These are phyloP conservation scores for Wasmannia auropunctata DNA, from an alignment of 1,140 invertebrate species.

Conservation along the genomic window DNA sequence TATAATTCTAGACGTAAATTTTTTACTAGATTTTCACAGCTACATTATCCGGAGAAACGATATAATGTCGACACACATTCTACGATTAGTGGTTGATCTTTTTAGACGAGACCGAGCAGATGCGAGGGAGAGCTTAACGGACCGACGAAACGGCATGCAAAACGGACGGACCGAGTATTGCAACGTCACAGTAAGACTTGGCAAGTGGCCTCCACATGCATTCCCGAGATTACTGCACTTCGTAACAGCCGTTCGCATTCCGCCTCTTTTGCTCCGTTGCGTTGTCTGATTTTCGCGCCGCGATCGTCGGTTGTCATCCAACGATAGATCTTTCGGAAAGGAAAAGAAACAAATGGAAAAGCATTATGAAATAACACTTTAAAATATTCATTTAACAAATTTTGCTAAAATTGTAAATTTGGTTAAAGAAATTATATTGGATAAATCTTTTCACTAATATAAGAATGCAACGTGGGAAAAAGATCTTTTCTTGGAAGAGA, in stretches of 20 bases:
- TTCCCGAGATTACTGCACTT: conserved; percentile 81
- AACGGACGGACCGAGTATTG: conserved; percentile 68
- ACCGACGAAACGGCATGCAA: conserved; percentile 57
- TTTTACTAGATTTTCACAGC: neutral
- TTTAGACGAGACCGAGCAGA: conserved; percentile 46
- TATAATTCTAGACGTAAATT: neutral
- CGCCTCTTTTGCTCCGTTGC: conserved; percentile 65
- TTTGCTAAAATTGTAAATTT: neutral
- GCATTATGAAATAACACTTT: neutral
- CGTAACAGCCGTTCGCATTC: conserved; percentile 81
- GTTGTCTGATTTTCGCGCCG: conserved; percentile 52
- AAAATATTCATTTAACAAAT: neutral
- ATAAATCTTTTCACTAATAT: neutral
- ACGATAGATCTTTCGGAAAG: neutral
- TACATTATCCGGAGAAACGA: neutral
- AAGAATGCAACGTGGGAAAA: neutral
- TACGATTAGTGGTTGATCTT: neutral
- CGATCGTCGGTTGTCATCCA: conserved; percentile 20
- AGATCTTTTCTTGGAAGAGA: neutral
- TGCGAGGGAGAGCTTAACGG: conserved; percentile 32
- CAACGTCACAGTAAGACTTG: conserved; percentile 82
- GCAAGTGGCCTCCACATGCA: conserved; percentile 77
- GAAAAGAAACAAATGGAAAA: neutral
- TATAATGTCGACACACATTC: neutral
- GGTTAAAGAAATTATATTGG: neutral